Base-by-base conservation (phyloP, 2,797 vertebrate genomes). In the Muscicapa striata region DNA sequence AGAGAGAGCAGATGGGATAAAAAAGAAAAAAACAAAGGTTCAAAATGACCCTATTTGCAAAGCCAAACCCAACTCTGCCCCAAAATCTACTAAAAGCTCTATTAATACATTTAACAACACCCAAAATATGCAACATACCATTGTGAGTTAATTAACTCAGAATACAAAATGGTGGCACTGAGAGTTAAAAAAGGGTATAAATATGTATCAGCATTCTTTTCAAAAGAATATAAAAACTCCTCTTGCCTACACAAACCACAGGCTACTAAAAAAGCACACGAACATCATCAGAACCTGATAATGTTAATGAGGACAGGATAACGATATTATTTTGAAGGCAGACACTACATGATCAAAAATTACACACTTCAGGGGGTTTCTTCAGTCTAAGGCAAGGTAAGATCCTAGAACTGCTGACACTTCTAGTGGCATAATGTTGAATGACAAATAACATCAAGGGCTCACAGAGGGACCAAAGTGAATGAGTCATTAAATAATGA, bases 141-240 rank as follows among this genome's bases (percentile, higher is more conserved):
- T 5, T 21, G 58, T 32, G 38, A 64, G 30, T 18, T 84, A 51
- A 68, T 64, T 61, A 84, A 76, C 55, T 61, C 23, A 29, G 30
- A 97, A 97, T 93, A 95, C 59, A 97, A 84, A 95, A 92, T 95
- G 96, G 95, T 93, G 94, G 90, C 96, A 61, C 92, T 94, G 93
- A 97, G 97, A 95, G 97, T 97, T 94, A 91, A 93, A 90, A 96
- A 93, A 72, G 52, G 34, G 78, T 96, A 97, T 98, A 96, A 98
- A 98, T 98, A 98, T 98, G 97, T 94, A 98, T 97, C 88, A 96
- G 89, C 74, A 78, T 95, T 94, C 85, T 81, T 97, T 96, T 97
- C 91, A 96, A 97, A 97, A 95, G 96, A 92, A 97, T 96, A 97
- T 93, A 97, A 95, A 74, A 95, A 93, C 81, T 95, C 87, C 87